Percentiles rank a stretch among this genome's conserved stretches.
Evolutionary conservation across 2,113 vertebrate genomes (phyloP).

Genomic region (Recurvirostra avosetta): DNA sequence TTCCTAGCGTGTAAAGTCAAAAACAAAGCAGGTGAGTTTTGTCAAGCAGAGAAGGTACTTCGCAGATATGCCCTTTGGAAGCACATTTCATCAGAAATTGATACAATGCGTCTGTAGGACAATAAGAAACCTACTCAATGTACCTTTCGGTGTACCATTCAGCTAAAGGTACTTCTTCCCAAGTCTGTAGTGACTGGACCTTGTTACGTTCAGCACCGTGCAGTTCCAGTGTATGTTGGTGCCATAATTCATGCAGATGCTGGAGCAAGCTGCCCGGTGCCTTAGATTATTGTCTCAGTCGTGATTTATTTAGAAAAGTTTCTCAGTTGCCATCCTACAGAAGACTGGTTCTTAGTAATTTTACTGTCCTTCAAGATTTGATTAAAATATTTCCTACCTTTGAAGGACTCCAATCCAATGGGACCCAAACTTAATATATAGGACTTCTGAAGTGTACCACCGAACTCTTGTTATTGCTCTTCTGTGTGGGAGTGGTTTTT

Average conservation of each 20-base stretch:
- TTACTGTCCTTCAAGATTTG: background rate
- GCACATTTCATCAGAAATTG: background rate
- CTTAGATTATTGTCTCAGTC: background rate
- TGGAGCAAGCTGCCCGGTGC: background rate
- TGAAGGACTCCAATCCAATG: background rate
- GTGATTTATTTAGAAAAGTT: background rate
- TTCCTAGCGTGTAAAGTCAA: background rate
- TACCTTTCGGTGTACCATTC: background rate
- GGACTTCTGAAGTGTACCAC: background rate
- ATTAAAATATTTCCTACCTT: background rate
- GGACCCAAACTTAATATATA: background rate
- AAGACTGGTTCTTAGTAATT: background rate
- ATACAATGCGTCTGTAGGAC: background rate
- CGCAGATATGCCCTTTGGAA: background rate
- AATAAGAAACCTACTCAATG: background rate
- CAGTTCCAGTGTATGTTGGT: background rate
- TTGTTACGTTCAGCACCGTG: background rate
- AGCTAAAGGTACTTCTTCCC: background rate
- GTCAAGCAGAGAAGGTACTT: background rate
- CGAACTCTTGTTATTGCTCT: background rate
- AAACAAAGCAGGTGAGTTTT: background rate
- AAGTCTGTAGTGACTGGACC: background rate
- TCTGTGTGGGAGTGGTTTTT: background rate
- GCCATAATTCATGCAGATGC: background rate
- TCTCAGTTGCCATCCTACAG: accelerated